Percentiles rank a stretch among this genome's conserved stretches.
phyloP scores from a whole-genome alignment of 2,797 vertebrate species.

The Fistularia tabacaria region DNA sequence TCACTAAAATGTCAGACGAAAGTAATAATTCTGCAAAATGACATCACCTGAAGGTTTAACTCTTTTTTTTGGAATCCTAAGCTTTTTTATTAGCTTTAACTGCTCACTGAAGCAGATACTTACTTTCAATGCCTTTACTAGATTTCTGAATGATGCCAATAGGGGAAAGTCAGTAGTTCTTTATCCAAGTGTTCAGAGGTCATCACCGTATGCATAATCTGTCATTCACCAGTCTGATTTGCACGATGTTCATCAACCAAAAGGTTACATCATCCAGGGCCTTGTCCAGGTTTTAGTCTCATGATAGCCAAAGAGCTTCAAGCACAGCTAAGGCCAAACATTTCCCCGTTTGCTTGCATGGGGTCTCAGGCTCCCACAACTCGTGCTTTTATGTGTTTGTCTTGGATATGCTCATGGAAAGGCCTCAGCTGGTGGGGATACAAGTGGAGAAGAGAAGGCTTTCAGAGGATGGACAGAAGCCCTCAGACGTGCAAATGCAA shows the following conservation, averaged over 20 bases:
- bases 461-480: slow-evolving; percentile 40
- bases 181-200: too few relatives aligned
- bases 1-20: slow-evolving; percentile 11
- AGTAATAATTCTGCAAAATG: slow-evolving; percentile 25
- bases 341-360: slow-evolving; percentile 57
- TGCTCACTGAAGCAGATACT: slow-evolving; percentile 5
- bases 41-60: slow-evolving; percentile 6
- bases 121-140: slow-evolving; percentile 1
- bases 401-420: slow-evolving; percentile 68
- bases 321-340: slow-evolving; percentile 38
- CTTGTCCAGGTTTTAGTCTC: slow-evolving; percentile 47
- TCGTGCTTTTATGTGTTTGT: slow-evolving; percentile 72
- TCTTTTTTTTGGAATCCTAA: slow-evolving; percentile 17
- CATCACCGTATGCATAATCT: slow-evolving; percentile 12
- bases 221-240: slow-evolving; percentile 6
- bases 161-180: neutral
- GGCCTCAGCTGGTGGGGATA: slow-evolving; percentile 41
- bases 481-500: slow-evolving; percentile 56
- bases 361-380: slow-evolving; percentile 61
- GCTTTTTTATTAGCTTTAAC: slow-evolving; percentile 6
- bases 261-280: slow-evolving; percentile 26
- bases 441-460: slow-evolving; percentile 36
- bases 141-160: neutral
- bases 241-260: slow-evolving; percentile 22
- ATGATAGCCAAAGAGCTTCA: slow-evolving; percentile 49